A percentile compares a stretch with the other conserved stretches of the same genome.
Evolutionary conservation across 2,888 invertebrate genomes (phyloP).

Genomic region (Lasioglossum vierecki): DNA sequence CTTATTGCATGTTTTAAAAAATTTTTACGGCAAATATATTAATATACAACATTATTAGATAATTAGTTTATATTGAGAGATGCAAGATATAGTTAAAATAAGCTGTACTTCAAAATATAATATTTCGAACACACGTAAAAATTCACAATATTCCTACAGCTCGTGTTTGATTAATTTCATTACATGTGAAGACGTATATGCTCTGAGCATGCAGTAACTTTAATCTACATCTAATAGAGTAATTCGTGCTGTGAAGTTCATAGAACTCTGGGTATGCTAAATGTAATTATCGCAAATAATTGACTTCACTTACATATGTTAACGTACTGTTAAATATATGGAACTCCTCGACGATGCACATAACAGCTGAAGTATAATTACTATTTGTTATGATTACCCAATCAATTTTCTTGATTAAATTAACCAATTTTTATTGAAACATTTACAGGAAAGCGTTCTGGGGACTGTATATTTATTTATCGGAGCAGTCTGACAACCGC

Average conservation of each 20-base stretch:
- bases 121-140: neutral
- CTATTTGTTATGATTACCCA: neutral
- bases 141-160: neutral
- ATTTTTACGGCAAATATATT: too few species aligned
- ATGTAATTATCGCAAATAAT: neutral
- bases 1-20: neutral
- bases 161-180: neutral
- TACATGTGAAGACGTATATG: neutral
- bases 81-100: too few species aligned
- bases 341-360: neutral
- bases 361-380: neutral
- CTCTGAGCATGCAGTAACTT: neutral
- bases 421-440: neutral
- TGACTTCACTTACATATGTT: neutral
- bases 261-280: neutral
- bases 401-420: neutral
- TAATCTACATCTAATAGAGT: neutral
- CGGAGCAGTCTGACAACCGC: neutral
- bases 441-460: neutral
- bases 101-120: neutral
- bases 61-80: neutral
- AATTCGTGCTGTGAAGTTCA: neutral
- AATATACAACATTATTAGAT: too few species aligned
- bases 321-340: neutral
- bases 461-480: neutral